These are phyloP conservation scores for Sturnus vulgaris DNA, from an alignment of 2,113 vertebrate species.

Conservation along the genomic window DNA sequence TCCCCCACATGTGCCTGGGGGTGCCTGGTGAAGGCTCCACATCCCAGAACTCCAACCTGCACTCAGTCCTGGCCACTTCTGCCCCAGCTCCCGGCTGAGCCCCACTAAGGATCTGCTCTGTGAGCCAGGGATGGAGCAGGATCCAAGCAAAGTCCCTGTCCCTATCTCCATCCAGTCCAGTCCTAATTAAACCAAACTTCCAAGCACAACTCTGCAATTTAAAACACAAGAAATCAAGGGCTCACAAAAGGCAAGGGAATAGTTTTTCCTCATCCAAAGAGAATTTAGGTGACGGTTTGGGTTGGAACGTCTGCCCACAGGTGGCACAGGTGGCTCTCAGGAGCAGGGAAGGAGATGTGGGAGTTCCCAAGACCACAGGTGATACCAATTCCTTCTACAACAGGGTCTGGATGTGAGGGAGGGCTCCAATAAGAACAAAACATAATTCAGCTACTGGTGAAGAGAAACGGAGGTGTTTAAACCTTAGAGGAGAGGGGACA, in stretches of 20 bases:
- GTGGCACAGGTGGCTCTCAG: background rate
- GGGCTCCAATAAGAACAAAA: background rate
- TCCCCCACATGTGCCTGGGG: fast-evolving
- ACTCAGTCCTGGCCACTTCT: fast-evolving
- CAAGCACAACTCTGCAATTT: no score
- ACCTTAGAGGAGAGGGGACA: background rate
- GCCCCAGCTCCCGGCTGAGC: background rate
- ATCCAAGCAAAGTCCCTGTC: background rate
- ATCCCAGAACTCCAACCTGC: background rate
- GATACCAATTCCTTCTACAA: background rate
- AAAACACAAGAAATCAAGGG: background rate
- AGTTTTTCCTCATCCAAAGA: background rate
- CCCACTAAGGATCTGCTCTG: background rate
- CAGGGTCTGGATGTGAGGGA: background rate
- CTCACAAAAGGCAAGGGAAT: background rate
- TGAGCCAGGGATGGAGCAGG: background rate
- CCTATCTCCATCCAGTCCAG: no score
- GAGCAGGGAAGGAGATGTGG: background rate
- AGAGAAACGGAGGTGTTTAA: background rate
- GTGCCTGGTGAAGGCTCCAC: background rate
- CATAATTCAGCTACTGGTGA: background rate
- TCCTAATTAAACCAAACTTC: background rate
- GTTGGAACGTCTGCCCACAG: fast-evolving
- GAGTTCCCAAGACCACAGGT: background rate
- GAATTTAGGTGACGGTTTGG: background rate